Evolutionary conservation across 2,797 vertebrate genomes (phyloP), one percentile per base, ranked within the genome.

Genomic region (Muraenolepis orangiensis): DNA sequence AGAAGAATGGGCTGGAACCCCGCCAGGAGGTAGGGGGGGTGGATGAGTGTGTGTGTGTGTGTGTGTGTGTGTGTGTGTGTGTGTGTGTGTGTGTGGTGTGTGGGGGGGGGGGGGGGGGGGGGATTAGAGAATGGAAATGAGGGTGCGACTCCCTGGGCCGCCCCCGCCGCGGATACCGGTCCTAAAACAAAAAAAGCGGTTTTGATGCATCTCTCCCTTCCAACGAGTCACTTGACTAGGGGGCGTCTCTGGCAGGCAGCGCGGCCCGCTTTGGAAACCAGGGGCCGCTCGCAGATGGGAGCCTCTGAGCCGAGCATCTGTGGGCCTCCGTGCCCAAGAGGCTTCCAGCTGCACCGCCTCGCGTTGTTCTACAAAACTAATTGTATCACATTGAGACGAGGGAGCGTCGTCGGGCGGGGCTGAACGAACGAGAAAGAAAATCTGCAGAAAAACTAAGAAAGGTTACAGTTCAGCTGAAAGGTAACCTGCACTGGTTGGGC

Each of bases 291-390:
- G 64, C 64, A 66, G 64, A 66, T 66, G 64, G 64, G 26, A 29
- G 23, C 23, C 28, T 66, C 64, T 29, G 12, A 4, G 64, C 28
- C 3, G 79, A 86, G 87, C 90, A 91, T 92, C 87, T 89, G 90
- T 80, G 84, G 82, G 82, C 81, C 80, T 81, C 80, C 76, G 74
- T 74, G 85, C 82, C 83, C 84, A 79, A 75, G 72, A 89, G 81
- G 84, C 72, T 78, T 88, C 86, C 90, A 92, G 90, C 92, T 92
- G 83, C 76, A 85, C 68, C 30, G 32, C 40, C 79, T 11, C 69
- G 73, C 66, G 69, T 71, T 72, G 82, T 67, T 69, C 79, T 69
- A 38, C 66, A 79, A 57, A 87, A 86, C 87, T 87, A 87, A 82
- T 79, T 82, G 72, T 70, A 79, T 6, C 67, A 76, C 57, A 71